Base-by-base conservation (phyloP, 2,888 invertebrate species). In the Tubulanus polymorphus region DNA sequence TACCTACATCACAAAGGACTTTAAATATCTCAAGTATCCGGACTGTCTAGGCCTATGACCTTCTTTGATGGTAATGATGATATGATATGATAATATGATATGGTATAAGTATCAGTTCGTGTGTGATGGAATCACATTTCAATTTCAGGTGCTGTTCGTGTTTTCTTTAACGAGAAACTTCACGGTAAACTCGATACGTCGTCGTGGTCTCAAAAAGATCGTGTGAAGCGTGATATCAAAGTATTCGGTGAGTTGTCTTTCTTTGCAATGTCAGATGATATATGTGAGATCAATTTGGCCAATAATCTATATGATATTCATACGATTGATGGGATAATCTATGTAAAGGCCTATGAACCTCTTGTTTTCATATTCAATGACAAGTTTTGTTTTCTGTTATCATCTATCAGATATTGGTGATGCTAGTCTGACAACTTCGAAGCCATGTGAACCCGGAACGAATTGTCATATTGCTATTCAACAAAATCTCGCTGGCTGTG, bases 401-500 rank as follows among this genome's bases (percentile, higher is more conserved):
- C 23, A 18, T 15, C 6, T 41, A 20, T 15, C 41, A 41, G 41
- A 41, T 20, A 18, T 41, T 41, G 41, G 23, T 5, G 41, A 41
- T 41, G 41, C 41, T 3, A 41, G 41, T 15, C 6, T 41, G 15
- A 41, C 41, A 5, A 41, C 18, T 18, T 41, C 41, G 6, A 15
- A 41, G 20, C 41, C 15, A 23, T 41, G 41, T 41, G 23, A 41
- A 23, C 41, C 41, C 23, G 5, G 23, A 20, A 3, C 6, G 3
- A 41, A 23, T 20, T 41, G 41, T 41, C 41, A 18, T 6, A 18
- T 18, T 41, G 41, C 41, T 41, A 23, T 23, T 8, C 20, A 18
- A 20, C 41, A 41, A 23, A 23, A 23, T 41, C 15, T 41, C 6
- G 41, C 41, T 3, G 41, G 41, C 18, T 54, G 54, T 32, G 54